Evolutionary conservation across 2,113 vertebrate genomes (phyloP).

Genomic region (Paramormyrops kingsleyae): DNA sequence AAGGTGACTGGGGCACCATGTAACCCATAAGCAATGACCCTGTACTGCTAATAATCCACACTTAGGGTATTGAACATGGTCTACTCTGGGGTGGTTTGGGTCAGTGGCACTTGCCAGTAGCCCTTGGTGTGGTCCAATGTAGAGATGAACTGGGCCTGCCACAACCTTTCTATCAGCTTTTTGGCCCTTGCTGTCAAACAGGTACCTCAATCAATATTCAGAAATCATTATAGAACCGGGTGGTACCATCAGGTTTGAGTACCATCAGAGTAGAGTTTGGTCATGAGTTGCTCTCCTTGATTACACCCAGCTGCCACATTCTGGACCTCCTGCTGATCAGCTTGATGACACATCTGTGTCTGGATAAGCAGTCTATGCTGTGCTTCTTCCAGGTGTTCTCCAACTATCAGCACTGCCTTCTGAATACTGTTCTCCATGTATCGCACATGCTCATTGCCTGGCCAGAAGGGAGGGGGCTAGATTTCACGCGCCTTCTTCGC

Average conservation of each 20-base stretch:
- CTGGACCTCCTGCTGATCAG: background rate
- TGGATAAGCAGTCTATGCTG: background rate
- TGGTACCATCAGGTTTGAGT: background rate
- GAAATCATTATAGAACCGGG: background rate
- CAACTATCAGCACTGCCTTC: background rate
- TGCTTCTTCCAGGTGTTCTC: too few relatives aligned
- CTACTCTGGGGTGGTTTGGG: background rate
- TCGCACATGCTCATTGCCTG: background rate
- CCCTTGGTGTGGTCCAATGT: background rate
- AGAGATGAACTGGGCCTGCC: background rate
- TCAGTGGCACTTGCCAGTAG: background rate
- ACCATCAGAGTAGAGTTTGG: background rate
- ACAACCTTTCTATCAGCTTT: background rate
- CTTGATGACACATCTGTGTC: background rate
- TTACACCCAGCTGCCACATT: background rate
- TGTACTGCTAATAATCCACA: background rate
- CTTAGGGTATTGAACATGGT: background rate
- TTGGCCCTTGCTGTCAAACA: background rate
- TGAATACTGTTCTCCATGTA: background rate
- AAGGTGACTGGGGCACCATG: background rate
- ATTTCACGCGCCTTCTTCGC: background rate
- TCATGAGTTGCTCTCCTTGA: background rate
- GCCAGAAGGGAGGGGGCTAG: background rate
- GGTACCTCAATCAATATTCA: background rate
- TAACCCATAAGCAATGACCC: background rate